phyloP scores from a whole-genome alignment of 2,797 vertebrate genomes.

The Hydrophis major region DNA sequence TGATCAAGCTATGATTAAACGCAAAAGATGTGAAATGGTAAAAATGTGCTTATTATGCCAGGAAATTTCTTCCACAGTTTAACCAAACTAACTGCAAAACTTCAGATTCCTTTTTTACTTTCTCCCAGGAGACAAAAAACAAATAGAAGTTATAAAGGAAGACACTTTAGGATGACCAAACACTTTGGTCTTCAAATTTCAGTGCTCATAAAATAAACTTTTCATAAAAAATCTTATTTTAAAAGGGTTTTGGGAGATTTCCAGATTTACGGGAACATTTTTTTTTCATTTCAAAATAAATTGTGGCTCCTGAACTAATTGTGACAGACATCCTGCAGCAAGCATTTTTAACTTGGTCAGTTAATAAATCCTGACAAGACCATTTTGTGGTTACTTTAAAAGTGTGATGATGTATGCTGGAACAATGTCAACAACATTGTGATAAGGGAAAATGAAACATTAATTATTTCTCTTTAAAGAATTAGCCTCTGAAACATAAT shows the following conservation, averaged over 20 bases:
- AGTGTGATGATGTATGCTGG: background rate
- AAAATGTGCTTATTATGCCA: background rate
- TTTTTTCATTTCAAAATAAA: background rate
- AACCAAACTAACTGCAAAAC: constrained; percentile 1
- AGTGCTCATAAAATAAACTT: constrained; percentile 1
- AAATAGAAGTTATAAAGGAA: constrained; percentile 11
- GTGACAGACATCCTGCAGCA: background rate
- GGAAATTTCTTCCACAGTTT: constrained; percentile 21
- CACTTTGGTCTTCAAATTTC: constrained; percentile 44
- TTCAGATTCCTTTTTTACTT: constrained; percentile 18
- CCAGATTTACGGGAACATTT: constrained; percentile 19
- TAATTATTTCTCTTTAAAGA: background rate
- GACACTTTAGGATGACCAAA: constrained; percentile 19
- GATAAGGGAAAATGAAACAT: background rate
- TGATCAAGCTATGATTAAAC: constrained; percentile 21
- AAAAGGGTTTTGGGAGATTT: constrained; percentile 26
- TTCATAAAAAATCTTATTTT: constrained; percentile 8
- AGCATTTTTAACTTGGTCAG: constrained; percentile 8
- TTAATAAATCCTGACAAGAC: constrained; percentile 22
- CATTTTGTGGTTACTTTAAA: constrained; percentile 1
- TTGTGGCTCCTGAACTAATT: constrained; percentile 9
- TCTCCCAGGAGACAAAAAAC: constrained; percentile 31
- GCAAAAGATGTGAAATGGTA: constrained; percentile 21
- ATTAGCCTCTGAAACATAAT: background rate
- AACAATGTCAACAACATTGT: background rate